phyloP scores from a whole-genome alignment of 2,888 invertebrate genomes.

The Azorinus chamasolen region DNA sequence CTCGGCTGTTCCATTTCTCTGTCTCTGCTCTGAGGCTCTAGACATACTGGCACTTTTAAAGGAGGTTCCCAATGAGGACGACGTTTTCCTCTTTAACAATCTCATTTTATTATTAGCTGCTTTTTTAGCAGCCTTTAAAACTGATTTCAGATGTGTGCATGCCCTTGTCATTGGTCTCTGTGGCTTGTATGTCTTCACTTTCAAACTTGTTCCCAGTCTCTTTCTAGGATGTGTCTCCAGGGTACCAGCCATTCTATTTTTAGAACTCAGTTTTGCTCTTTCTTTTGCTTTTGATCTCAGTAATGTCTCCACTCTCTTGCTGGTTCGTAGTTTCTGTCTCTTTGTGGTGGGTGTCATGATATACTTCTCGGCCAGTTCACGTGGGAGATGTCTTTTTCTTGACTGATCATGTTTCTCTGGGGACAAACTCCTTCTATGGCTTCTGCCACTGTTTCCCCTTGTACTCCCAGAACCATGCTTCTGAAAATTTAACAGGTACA shows the following conservation, averaged over 20 bases:
- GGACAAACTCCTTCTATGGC: neutral
- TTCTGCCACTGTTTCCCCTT: neutral
- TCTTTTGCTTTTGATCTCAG: slow-evolving; percentile 28
- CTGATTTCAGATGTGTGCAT: slow-evolving; percentile 55
- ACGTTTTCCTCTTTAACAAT: slow-evolving; percentile 10
- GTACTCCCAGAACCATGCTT: too few species aligned
- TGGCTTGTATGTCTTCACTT: slow-evolving; percentile 50
- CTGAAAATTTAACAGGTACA: too few species aligned
- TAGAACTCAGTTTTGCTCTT: neutral
- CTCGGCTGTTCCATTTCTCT: slow-evolving; percentile 26
- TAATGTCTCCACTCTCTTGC: slow-evolving; percentile 18
- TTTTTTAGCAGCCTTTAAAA: slow-evolving; percentile 60
- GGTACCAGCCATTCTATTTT: slow-evolving; percentile 7
- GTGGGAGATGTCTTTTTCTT: slow-evolving; percentile 48
- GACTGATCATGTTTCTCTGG: slow-evolving; percentile 11
- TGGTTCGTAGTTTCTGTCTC: slow-evolving; percentile 25
- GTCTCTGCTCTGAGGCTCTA: slow-evolving; percentile 56
- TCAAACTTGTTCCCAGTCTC: slow-evolving; percentile 23
- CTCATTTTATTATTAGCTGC: slow-evolving; percentile 59
- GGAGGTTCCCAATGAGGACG: too few species aligned
- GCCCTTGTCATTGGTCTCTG: slow-evolving; percentile 62
- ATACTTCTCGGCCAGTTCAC: slow-evolving; percentile 24
- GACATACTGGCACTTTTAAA: too few species aligned
- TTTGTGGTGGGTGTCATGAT: slow-evolving; percentile 27
- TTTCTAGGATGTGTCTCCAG: slow-evolving; percentile 59